A percentile compares a stretch with the other conserved stretches of the same genome.
These are phyloP conservation scores for Spea multiplicata DNA, from an alignment of 2,113 vertebrate genomes.

Conservation along the genomic window DNA sequence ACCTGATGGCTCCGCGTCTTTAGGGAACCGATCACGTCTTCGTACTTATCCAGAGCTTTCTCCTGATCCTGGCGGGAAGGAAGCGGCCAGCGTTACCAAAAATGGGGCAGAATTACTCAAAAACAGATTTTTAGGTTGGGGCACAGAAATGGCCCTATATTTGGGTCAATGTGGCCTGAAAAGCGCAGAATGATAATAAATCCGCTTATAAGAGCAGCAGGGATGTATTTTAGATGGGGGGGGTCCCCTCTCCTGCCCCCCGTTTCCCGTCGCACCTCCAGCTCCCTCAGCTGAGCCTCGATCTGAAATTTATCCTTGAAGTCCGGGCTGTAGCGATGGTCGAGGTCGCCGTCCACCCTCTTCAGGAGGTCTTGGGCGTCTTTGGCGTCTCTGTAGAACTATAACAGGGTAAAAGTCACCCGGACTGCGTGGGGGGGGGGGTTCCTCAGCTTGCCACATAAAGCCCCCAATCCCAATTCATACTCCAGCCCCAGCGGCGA, in stretches of 20 bases:
- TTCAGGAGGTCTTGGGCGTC: conserved; percentile 87
- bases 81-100: background rate
- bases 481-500: background rate
- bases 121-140: no score
- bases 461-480: background rate
- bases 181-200: no score
- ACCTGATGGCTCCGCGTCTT: conserved; percentile 83
- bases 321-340: conserved; percentile 89
- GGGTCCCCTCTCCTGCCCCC: no score
- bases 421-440: background rate
- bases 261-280: conserved; percentile 74
- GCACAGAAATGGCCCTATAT: no score
- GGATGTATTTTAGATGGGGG: no score
- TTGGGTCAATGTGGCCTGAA: no score
- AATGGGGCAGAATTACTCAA: no score
- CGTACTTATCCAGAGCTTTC: conserved; percentile 85
- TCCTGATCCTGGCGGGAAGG: conserved; percentile 78
- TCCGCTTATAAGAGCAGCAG: no score
- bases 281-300: conserved; percentile 78
- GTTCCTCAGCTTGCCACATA: no score
- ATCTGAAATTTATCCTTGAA: conserved; percentile 94
- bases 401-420: conserved; percentile 20
- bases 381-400: conserved; percentile 87
- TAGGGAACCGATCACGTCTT: conserved; percentile 76
- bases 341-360: conserved; percentile 84